Base-by-base conservation (phyloP, 2,797 vertebrate species). In the Mallotus villosus region DNA sequence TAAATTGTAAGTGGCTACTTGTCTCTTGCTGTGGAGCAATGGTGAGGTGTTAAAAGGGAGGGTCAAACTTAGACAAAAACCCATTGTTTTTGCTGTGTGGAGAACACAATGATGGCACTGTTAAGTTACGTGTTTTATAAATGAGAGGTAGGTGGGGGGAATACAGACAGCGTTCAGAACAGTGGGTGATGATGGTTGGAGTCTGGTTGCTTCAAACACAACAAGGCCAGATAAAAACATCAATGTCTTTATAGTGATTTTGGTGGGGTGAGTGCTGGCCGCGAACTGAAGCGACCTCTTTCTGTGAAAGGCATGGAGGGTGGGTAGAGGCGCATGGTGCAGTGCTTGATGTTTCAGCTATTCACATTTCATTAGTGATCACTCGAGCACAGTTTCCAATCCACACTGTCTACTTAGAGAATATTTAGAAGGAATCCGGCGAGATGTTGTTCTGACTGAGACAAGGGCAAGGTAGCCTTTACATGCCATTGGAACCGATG, bases 401-500 rank as follows among this genome's bases (percentile, higher is more conserved):
- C 12, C 22, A 12, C 22, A 9, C 70, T 81, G 19, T 5, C 49
- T 55, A 59, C 34, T 12, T 80, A 79, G 69, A 79, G 84, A 75
- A 74, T 73, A 71, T 74, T 79, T 76, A 1, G 29, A 68, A 77
- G 63, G 41, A 74, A 83, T 81, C 75, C 72, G 27, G 75, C 74
- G 70, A 85, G 88, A 87, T 86, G 84, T 89, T 81, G 86, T 78
- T 65, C 67, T 67, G 79, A n/a, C 67, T 67, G 79, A n/a, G 81
- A 81, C 90, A 89, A 89, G 86, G 86, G 81, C 90, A 88, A 70
- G 74, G 68, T 77, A 78, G 84, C 74, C 76, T 84, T 84, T 79
- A 68, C 76, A 76, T 78, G 75, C 82, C 79, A 71, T 65, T 78
- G 68, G 76, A 82, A 88, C 90, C 88, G 81, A 89, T 89, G 86